A percentile compares a stretch with the other conserved stretches of the same genome.
phyloP scores from a whole-genome alignment of 2,797 vertebrate genomes.

The Cuculus canorus region DNA sequence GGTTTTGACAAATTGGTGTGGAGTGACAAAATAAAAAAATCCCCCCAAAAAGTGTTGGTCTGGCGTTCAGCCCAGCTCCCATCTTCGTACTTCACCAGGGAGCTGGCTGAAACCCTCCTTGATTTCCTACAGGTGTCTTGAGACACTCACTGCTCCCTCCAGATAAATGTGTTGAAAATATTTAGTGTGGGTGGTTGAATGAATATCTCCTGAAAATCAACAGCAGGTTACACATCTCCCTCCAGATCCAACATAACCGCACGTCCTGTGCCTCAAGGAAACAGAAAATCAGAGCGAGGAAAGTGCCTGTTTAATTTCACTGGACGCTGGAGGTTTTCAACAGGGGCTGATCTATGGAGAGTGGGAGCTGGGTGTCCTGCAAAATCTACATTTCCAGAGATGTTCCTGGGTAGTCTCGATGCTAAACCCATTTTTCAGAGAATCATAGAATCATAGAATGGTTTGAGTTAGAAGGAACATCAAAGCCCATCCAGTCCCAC shows the following conservation, averaged over 20 bases:
- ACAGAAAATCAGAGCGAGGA: neutral
- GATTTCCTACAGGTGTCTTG: neutral
- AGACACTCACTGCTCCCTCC: neutral
- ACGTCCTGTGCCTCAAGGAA: neutral
- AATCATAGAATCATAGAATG: too few relatives aligned
- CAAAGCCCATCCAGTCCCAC: too few relatives aligned
- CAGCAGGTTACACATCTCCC: neutral
- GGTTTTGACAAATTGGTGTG: neutral
- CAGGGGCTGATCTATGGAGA: neutral
- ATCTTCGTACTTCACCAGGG: neutral
- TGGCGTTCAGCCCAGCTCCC: neutral
- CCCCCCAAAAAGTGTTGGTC: neutral
- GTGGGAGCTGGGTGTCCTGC: neutral
- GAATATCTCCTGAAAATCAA: neutral
- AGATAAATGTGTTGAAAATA: neutral
- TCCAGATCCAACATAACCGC: accelerated
- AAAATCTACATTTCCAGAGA: neutral
- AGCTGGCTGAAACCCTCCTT: neutral
- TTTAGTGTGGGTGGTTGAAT: neutral
- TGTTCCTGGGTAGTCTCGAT: neutral
- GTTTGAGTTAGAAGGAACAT: too few relatives aligned
- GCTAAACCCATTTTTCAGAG: accelerated
- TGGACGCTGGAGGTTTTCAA: neutral
- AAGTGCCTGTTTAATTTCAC: neutral
- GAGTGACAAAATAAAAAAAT: neutral